Percentiles rank a stretch among this genome's conserved stretches.
These are phyloP conservation scores for Chromoteleia sp. DNA, from an alignment of 2,888 invertebrate genomes.

Conservation along the genomic window DNA sequence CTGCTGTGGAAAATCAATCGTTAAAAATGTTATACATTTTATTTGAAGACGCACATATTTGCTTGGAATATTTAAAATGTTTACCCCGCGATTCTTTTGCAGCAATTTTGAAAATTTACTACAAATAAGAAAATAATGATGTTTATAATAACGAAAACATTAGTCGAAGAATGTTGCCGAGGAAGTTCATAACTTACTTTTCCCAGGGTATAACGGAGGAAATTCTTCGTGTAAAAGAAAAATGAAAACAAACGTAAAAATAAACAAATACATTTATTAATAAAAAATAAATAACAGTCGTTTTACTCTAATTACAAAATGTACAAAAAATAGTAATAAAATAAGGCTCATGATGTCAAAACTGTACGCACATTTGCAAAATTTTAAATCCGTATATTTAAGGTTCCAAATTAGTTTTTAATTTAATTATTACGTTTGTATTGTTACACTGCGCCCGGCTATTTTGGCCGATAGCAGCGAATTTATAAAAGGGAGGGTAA, in stretches of 20 bases:
- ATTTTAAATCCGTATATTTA: background rate
- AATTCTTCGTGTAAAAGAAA: constrained; percentile 4
- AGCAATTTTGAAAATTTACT: constrained; percentile 15
- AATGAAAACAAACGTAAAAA: constrained; percentile 18
- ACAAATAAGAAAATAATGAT: constrained; percentile 27
- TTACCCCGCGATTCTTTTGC: constrained; percentile 20
- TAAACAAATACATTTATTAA: constrained; percentile 28
- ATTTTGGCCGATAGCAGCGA: too few species aligned
- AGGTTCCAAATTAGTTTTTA: background rate
- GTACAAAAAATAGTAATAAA: constrained; percentile 12
- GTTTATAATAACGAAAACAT: constrained; percentile 42
- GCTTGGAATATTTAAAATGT: constrained; percentile 19
- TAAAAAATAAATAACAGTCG: constrained; percentile 29
- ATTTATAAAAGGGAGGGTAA: too few species aligned
- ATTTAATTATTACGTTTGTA: too few species aligned
- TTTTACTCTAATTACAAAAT: constrained; percentile 14
- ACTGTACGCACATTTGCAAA: background rate
- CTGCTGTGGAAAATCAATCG: constrained; percentile 1
- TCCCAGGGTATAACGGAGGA: background rate
- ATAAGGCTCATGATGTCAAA: too few species aligned
- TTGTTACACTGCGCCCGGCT: too few species aligned
- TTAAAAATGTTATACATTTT: background rate
- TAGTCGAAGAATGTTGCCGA: constrained; percentile 22
- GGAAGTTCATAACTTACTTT: constrained; percentile 17
- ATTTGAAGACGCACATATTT: constrained; percentile 4